Evolutionary conservation across 92 coral and sea anemone genomes (phyloP).

Genomic region (Nematostella vectensis): DNA sequence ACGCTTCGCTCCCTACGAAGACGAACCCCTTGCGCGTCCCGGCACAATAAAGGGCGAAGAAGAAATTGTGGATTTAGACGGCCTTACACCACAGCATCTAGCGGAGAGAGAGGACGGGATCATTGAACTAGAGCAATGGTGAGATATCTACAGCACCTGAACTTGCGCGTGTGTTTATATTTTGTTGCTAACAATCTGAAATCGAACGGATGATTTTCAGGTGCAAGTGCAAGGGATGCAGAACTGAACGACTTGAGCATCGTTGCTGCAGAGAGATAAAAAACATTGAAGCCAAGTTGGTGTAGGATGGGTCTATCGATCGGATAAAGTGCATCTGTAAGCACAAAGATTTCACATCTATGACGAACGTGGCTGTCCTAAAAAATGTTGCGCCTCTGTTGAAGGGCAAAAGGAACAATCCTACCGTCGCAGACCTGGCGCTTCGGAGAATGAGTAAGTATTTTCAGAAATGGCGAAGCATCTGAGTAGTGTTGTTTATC

Average conservation of each 20-base stretch:
- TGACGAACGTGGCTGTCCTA: constrained; percentile 26
- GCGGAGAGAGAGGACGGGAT: too few relatives aligned
- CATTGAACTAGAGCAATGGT: too few relatives aligned
- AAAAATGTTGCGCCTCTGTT: constrained; percentile 21
- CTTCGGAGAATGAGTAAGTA: constrained; percentile 31
- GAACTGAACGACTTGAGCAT: constrained; percentile 21
- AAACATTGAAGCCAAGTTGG: constrained; percentile 28
- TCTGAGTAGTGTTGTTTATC: too few relatives aligned
- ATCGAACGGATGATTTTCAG: too few relatives aligned
- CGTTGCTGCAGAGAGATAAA: constrained; percentile 43
- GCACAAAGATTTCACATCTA: constrained; percentile 37
- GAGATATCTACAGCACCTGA: too few relatives aligned
- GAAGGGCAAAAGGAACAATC: constrained; percentile 2
- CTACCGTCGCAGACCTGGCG: constrained; percentile 9
- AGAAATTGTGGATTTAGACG: too few relatives aligned
- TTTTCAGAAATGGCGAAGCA: not conserved
- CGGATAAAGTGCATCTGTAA: constrained; percentile 41
- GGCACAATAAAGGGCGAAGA: too few relatives aligned
- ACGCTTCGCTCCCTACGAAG: too few relatives aligned
- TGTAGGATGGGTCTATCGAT: constrained; percentile 51
- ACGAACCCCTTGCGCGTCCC: too few relatives aligned
- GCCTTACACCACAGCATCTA: too few relatives aligned
- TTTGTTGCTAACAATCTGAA: too few relatives aligned
- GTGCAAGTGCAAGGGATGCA: constrained; percentile 44
- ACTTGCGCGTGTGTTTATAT: too few relatives aligned